Percentiles rank a stretch among this genome's conserved stretches.
These are phyloP conservation scores for Choristoneura fumiferana DNA, from an alignment of 1,140 invertebrate species.

Conservation along the genomic window DNA sequence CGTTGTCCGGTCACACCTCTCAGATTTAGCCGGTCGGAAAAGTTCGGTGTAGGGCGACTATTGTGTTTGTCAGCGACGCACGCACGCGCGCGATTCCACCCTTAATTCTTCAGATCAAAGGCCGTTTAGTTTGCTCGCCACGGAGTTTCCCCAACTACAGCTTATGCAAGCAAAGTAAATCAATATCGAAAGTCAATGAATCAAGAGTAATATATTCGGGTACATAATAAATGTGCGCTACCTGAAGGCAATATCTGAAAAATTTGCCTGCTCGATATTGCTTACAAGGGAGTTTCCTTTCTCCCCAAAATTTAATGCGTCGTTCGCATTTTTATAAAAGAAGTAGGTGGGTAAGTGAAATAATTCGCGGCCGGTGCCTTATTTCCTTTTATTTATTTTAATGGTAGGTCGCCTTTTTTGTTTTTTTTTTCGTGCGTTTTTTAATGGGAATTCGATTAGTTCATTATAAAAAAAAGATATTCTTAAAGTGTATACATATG, in stretches of 20 bases:
- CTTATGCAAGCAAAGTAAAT: conserved; percentile 77
- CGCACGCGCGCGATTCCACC: conserved; percentile 43
- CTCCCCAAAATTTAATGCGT: conserved; percentile 77
- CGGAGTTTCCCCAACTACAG: conserved; percentile 65
- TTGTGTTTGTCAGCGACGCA: conserved; percentile 32
- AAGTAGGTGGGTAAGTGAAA: conserved; percentile 76
- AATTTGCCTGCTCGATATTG: conserved; percentile 78
- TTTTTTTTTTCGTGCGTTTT: conserved; percentile 49
- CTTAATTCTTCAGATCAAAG: conserved; percentile 65
- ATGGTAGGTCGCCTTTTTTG: conserved; percentile 68
- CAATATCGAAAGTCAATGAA: conserved; percentile 78
- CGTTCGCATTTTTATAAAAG: conserved; percentile 77
- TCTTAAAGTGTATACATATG: conserved; percentile 54
- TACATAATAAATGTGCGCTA: conserved; percentile 79
- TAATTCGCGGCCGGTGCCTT: conserved; percentile 74
- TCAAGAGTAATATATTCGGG: conserved; percentile 78
- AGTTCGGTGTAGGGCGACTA: conserved; percentile 17
- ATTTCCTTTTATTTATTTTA: conserved; percentile 78
- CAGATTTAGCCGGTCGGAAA: conserved; percentile 16
- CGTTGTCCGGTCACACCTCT: conserved; percentile 15
- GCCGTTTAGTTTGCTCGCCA: conserved; percentile 48
- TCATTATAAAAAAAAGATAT: conserved; percentile 44
- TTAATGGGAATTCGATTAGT: conserved; percentile 52
- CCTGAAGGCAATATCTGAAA: conserved; percentile 79
- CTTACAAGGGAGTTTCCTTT: conserved; percentile 78